Percentiles rank a stretch among this genome's conserved stretches.
Conservation (phyloP, 1,140 invertebrate genomes). For the Apolygus lucorum region DNA sequence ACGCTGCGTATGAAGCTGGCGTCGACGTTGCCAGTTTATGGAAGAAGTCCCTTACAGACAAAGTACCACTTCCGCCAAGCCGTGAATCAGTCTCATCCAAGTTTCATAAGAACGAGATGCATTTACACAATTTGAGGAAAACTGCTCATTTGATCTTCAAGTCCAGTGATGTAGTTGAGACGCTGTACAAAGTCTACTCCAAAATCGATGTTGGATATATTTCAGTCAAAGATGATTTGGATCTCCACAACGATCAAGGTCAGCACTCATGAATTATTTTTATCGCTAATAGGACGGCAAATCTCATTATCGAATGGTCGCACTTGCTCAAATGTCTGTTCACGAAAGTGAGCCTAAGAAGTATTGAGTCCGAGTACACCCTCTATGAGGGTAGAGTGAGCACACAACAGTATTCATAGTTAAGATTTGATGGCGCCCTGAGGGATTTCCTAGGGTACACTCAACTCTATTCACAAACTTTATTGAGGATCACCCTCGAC, state of each 20-base stretch:
- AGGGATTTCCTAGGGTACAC: no score
- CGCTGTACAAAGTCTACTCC: conserved; percentile 18
- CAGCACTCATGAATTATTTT: conserved; percentile 7
- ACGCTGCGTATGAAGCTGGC: conserved; percentile 41
- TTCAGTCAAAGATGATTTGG: conserved; percentile 18
- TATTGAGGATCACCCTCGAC: no score
- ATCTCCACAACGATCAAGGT: conserved; percentile 22
- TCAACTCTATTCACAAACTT: no score
- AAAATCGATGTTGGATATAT: conserved; percentile 19
- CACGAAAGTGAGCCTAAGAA: no score
- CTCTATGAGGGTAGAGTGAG: no score
- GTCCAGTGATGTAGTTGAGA: conserved; percentile 13
- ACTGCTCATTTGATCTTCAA: conserved; percentile 43
- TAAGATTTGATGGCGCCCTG: no score
- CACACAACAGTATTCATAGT: no score
- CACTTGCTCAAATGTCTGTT: background rate
- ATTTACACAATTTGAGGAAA: conserved; percentile 53
- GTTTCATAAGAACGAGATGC: conserved; percentile 48
- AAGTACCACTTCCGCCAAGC: conserved; percentile 45
- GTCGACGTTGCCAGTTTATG: conserved; percentile 47
- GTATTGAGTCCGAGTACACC: no score
- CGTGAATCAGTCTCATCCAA: conserved; percentile 28
- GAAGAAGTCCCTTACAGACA: conserved; percentile 43
- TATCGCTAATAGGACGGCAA: conserved; percentile 14
- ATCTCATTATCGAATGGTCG: no score